Percentiles rank a stretch among this genome's conserved stretches.
phyloP scores from a whole-genome alignment of 2,113 vertebrate genomes.

The Australoheros scitulus region DNA sequence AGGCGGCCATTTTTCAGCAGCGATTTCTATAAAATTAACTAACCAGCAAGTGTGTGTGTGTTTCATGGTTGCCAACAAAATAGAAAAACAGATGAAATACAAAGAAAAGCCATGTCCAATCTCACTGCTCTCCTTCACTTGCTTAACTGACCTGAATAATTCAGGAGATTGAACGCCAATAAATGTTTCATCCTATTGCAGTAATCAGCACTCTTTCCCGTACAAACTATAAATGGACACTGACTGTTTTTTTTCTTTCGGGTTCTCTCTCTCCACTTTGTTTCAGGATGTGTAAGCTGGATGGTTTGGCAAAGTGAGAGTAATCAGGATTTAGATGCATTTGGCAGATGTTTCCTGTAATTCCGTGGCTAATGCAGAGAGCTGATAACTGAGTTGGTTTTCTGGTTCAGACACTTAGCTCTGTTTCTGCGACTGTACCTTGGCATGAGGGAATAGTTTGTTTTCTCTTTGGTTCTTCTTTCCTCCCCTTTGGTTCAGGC shows the following conservation, averaged over 20 bases:
- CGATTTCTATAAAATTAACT: conserved; percentile 67
- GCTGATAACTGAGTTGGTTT: conserved; percentile 73
- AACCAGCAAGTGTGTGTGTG: conserved; percentile 19
- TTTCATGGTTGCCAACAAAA: conserved; percentile 26
- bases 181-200: conserved; percentile 63
- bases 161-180: conserved; percentile 68
- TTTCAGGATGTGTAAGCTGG: conserved; percentile 49
- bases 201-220: conserved; percentile 68
- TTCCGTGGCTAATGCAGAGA: conserved; percentile 63
- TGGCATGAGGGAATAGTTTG: conserved; percentile 27
- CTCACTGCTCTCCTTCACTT: conserved; percentile 48
- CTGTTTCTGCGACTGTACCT: conserved; percentile 16
- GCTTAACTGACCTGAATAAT: conserved; percentile 65
- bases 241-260: conserved; percentile 5
- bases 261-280: conserved; percentile 30
- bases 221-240: conserved; percentile 70
- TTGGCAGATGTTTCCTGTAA: conserved; percentile 71
- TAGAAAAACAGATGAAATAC: conserved; percentile 5
- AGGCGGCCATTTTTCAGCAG: conserved; percentile 68
- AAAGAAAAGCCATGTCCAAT: conserved; percentile 34
- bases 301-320: conserved; percentile 47
- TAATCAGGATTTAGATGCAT: conserved; percentile 61
- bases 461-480: not conserved
- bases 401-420: conserved; percentile 30
- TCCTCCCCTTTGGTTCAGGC: not conserved